Evolutionary conservation across 2,113 vertebrate species (phyloP), one percentile per base, ranked within the genome.

Genomic region (Centropus unirufus): DNA sequence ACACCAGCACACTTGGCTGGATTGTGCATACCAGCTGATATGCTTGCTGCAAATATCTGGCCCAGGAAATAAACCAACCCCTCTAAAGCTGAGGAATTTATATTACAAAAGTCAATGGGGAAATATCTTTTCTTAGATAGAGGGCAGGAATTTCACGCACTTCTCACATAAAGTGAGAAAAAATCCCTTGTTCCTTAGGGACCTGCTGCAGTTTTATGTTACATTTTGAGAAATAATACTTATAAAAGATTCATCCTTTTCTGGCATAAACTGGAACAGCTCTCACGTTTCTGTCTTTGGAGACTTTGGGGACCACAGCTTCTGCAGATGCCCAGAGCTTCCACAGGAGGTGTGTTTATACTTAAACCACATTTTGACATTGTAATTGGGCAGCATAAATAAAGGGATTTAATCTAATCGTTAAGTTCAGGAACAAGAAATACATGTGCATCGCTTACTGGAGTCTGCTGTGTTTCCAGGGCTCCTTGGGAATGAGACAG

Each of bases 221-320:
- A 96, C 63, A 92, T 93, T 95, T 92, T 94, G 87, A 94, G 82
- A 91, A 95, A 95, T 82, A 96, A 89, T 79, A 83, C 90, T 94
- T 87, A 82, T 87, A 89, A 92, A 94, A 92, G 72, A 81, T 93
- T 93, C 54, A 90, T 85, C 30, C 34, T 66, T 83, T 93, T 80
- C 76, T 95, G 59, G 51, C 44, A 75, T 77, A 40, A 73, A 83
- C 59, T 93, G 44, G 40, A 88, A 52, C 57, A 94, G 23, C 27
- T 95, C 64, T 90, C 85, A 29, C 16, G 24, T 83, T 95, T 93
- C 75, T 85, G 47, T 76, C 79, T 86, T 74, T 26, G 52, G 70
- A 73, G 70, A 75, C 55, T 91, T 84, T 54, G 84, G 66, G 62
- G 46, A 77, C 82, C 61, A 78, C 8, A 3, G 34, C 55, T 90